Evolutionary conservation across 2,113 vertebrate species (phyloP).

Genomic region (Butorides virescens): DNA sequence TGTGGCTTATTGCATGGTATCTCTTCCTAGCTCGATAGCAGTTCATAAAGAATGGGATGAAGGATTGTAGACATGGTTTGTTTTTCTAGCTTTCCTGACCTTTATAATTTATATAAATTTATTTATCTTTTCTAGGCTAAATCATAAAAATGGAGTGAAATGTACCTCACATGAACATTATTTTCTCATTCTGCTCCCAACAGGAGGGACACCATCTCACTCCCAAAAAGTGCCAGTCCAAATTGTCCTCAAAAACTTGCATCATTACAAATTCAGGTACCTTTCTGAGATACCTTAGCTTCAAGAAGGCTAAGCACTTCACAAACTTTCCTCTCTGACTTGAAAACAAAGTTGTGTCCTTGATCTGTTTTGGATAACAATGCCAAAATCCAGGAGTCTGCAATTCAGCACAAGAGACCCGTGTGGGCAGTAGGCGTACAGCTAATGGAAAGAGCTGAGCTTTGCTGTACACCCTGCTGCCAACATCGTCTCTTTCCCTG

Average conservation of each 20-base stretch:
- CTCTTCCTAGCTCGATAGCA: neutral
- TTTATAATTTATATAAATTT: neutral
- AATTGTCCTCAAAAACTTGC: neutral
- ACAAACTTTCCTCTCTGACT: neutral
- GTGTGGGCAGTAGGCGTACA: too few species aligned
- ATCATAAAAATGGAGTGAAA: neutral
- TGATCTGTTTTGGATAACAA: neutral
- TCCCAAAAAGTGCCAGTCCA: neutral
- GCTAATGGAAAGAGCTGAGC: neutral
- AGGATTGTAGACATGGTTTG: neutral
- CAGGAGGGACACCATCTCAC: neutral
- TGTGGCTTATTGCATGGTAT: neutral
- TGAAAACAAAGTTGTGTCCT: neutral
- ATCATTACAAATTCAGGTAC: neutral
- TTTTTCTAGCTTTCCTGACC: neutral
- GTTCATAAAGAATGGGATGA: neutral
- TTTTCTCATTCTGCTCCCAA: neutral
- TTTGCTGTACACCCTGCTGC: neutral
- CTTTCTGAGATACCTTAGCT: neutral
- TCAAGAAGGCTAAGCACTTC: neutral
- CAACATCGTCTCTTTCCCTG: neutral
- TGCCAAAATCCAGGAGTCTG: neutral
- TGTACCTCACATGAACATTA: rapidly evolving
- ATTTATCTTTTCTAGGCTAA: neutral
- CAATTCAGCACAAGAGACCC: neutral